Evolutionary conservation across 1,140 invertebrate species (phyloP).

Genomic region (Leguminivora glycinivorella): DNA sequence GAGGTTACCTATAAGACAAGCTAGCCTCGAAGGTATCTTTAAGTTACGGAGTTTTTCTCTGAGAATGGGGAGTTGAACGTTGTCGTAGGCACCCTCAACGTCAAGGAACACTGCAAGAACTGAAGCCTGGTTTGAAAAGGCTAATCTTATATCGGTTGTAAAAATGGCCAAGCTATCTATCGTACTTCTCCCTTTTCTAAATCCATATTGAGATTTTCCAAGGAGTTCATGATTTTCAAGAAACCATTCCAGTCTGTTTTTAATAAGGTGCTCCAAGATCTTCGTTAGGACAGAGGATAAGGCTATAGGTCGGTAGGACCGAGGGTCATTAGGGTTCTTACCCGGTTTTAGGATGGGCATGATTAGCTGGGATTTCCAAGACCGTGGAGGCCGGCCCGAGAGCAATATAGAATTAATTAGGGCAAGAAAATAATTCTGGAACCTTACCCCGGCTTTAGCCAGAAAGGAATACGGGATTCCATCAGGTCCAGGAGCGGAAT

Average conservation of each 20-base stretch:
- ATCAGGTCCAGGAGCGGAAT: constrained; percentile 22
- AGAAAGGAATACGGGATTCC: constrained; percentile 11
- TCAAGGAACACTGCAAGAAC: neutral
- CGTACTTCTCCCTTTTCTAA: constrained; percentile 29
- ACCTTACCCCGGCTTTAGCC: neutral
- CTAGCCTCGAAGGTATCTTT: neutral
- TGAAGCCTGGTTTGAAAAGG: neutral
- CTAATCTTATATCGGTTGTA: neutral
- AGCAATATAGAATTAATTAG: neutral
- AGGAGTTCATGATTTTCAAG: neutral
- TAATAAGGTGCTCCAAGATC: constrained; percentile 25
- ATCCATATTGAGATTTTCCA: constrained; percentile 15
- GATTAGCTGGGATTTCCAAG: constrained; percentile 16
- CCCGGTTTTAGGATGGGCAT: constrained; percentile 9
- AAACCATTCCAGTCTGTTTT: constrained; percentile 20
- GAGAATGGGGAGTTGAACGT: neutral
- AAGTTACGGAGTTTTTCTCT: neutral
- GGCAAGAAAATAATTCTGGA: neutral
- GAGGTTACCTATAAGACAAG: neutral
- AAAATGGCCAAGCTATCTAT: constrained; percentile 23
- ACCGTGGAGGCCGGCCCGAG: neutral
- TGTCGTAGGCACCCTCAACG: neutral
- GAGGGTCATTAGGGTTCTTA: constrained; percentile 13
- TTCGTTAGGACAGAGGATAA: constrained; percentile 21
- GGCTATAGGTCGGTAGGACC: constrained; percentile 26